Base-by-base conservation (phyloP, 2,888 invertebrate species). In the Meiosimyza decipiens region DNA sequence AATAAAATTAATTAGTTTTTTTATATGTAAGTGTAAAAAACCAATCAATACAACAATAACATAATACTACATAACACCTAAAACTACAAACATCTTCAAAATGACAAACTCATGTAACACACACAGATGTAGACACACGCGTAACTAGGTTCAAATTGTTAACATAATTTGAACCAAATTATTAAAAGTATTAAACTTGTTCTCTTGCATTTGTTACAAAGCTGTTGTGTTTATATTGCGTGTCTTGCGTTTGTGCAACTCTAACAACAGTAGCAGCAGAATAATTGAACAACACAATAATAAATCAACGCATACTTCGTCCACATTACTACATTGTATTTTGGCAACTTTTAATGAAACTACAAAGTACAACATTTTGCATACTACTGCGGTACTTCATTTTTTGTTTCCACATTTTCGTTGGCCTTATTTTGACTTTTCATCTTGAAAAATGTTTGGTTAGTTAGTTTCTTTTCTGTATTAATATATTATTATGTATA, bases 1-100 rank as follows among this genome's bases (percentile, higher is more conserved):
- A 71, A 65, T 57, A 65, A 57, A 59, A 50, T 64, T 59, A 65
- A 59, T 71, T 71, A 65, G 63, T 57, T 62, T 70, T 55, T 66
- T 50, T 40, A 68, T 40, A 51, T n/a, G 52, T 63, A 70, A 70
- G 54, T 70, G 63, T 70, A 70, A 63, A 62, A 28, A 62, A 70
- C 1, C 50, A 62, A 33, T 49, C 40, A 71, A 52, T 71, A 49
- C 54, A 65, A 62, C 57, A 68, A 22, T 6, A 57, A 55, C 55
- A 71, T 55, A 15, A 50, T 64, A 22, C 52, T 22, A 22, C 22
- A 63, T 47, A n/a, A 62, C 51, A 54, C 55, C 47, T 40, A 13
- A 51, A 70, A 22, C 47, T 40, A 40, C 12, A 65, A 16, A 66
- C 65, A 66, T n/a, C 28, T 28, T 7, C 65, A 52, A 40, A n/a